Evolutionary conservation across 2,113 vertebrate species (phyloP), one percentile per base, ranked within the genome.

Genomic region (Tyrannus savana): DNA sequence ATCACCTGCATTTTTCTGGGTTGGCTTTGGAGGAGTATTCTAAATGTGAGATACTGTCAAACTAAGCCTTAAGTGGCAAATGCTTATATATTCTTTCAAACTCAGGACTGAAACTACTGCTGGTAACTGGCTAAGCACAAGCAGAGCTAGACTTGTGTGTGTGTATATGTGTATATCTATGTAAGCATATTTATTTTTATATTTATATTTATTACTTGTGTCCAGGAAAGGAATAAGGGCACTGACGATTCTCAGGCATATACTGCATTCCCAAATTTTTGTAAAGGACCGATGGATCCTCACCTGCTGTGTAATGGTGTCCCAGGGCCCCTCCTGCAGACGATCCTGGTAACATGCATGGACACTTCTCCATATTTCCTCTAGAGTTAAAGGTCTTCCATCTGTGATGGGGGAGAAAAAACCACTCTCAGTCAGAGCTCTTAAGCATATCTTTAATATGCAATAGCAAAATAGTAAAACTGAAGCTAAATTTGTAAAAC

Each of bases 261-360:
- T 18, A 71, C 2, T 63, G 59, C 35, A 84, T 50, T 69, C 33
- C 62, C 17, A 10, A 30, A 12, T 44, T 66, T 66, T 15, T 14
- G 6, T 44, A 90, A 88, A 89, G 39, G 52, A 78, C 42, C 23
- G 82, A 23, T 56, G 62, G 17, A 72, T 68, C 84, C 94, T 93
- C 82, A 99, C 99, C 99, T 99, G 99, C 78, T 99, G 99, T 52
- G 98, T 99, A 53, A 99, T 98, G 3, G 98, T 98, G 73, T 98
- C 98, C 98, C 99, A 98, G 9, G 99, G 99, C 22, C 97, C 98
- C 49, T 98, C 98, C 63, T 97, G 97, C 39, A 99, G 96, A 49
- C 96, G 96, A 6, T 84, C 87, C 90, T 95, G 98, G 91, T 98
- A 99, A 97, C 98, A 98, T 12, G 98, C 97, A 91, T 99, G 98